A percentile compares a stretch with the other conserved stretches of the same genome.
Evolutionary conservation across 1,140 invertebrate species (phyloP).

Genomic region (Aphelenchoides avenae): DNA sequence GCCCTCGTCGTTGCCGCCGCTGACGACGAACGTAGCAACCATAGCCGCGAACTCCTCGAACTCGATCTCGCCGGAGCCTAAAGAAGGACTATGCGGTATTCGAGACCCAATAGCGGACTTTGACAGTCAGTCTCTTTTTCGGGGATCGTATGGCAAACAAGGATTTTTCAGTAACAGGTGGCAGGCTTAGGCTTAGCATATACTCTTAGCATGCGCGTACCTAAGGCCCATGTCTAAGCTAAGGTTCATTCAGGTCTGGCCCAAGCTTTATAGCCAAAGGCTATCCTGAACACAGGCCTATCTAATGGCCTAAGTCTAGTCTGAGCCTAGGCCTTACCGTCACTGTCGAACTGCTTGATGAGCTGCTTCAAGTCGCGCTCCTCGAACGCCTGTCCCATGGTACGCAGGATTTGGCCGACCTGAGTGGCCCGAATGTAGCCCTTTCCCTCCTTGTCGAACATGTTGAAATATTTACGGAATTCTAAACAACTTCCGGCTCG

Average conservation of each 20-base stretch:
- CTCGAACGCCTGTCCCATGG: constrained; percentile 93
- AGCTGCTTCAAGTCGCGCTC: constrained; percentile 87
- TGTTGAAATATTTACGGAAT: constrained; percentile 75
- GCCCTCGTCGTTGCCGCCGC: constrained; percentile 61
- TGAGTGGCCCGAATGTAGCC: constrained; percentile 88
- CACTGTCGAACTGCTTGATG: constrained; percentile 89
- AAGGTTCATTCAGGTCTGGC: too few species aligned
- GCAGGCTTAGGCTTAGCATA: too few species aligned
- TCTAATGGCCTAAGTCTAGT: too few species aligned
- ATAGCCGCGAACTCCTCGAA: constrained; percentile 89
- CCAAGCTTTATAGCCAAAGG: too few species aligned
- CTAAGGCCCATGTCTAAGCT: too few species aligned
- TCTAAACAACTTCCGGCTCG: constrained; percentile 19
- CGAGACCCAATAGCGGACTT: too few species aligned
- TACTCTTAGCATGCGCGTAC: too few species aligned
- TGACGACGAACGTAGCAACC: constrained; percentile 85
- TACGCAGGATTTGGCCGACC: constrained; percentile 83
- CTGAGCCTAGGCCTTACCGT: constrained; percentile 82
- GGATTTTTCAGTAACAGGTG: too few species aligned
- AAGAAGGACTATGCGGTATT: too few species aligned
- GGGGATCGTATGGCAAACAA: too few species aligned
- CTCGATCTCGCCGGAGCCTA: constrained; percentile 86
- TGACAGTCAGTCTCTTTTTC: too few species aligned
- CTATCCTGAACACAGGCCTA: too few species aligned
- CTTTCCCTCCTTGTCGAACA: constrained; percentile 86